Conservation (phyloP, 2,113 vertebrate species). For the Pollimyrus isidori region DNA sequence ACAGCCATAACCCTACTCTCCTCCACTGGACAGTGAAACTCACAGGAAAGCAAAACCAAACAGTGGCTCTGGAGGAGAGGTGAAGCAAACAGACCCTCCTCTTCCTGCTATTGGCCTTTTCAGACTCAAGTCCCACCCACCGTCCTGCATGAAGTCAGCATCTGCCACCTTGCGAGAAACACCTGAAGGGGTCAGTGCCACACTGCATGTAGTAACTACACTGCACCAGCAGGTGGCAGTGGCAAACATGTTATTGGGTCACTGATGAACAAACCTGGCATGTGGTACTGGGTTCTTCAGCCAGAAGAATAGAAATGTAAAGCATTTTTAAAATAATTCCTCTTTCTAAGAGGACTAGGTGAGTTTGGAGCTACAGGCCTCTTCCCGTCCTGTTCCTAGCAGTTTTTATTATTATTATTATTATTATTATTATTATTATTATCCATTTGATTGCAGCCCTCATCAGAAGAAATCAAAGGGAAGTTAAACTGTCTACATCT, state of each 20-base stretch:
- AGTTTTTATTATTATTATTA: background rate
- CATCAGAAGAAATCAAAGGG: background rate
- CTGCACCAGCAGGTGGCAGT: conserved; percentile 1
- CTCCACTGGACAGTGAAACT: background rate
- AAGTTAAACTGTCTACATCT: background rate
- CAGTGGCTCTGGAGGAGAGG: background rate
- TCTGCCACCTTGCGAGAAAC: background rate
- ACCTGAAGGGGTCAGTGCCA: background rate
- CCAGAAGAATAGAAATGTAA: background rate
- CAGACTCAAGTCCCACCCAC: background rate
- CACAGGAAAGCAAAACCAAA: background rate
- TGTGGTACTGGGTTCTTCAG: background rate
- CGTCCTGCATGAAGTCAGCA: background rate
- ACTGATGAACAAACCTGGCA: background rate
- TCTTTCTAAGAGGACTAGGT: background rate
- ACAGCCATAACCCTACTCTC: background rate
- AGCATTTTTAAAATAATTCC: background rate
- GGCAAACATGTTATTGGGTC: background rate
- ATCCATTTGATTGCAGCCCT: background rate
- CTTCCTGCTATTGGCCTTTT: background rate
- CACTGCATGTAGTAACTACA: background rate
- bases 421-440: background rate
- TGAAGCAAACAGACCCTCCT: background rate
- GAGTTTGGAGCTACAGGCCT: background rate
- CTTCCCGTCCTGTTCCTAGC: background rate